Evolutionary conservation across 2,797 vertebrate species (phyloP).

Genomic region (Myotis myotis): DNA sequence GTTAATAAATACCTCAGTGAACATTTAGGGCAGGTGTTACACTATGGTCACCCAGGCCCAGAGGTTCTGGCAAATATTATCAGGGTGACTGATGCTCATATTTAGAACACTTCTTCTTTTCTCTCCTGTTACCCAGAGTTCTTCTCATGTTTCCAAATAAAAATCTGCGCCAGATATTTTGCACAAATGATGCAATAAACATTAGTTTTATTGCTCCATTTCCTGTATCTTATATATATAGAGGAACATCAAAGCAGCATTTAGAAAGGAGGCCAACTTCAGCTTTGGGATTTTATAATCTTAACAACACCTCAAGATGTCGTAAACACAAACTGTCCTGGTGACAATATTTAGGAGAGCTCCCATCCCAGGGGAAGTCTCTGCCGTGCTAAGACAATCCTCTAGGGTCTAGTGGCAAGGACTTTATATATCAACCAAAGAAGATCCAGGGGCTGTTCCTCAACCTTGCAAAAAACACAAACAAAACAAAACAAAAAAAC

Average conservation of each 20-base stretch:
- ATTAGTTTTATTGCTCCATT: neutral
- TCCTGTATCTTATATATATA: neutral
- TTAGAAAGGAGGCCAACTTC: neutral
- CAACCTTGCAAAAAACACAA: neutral
- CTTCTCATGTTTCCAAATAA: neutral
- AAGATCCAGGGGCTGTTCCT: neutral
- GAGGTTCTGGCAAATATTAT: neutral
- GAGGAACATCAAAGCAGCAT: neutral
- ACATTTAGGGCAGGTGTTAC: constrained; percentile 17
- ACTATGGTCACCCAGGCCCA: neutral
- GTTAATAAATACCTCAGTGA: neutral
- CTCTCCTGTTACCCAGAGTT: neutral
- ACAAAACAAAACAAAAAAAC: neutral
- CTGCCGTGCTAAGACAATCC: neutral
- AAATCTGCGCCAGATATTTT: neutral
- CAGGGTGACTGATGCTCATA: neutral
- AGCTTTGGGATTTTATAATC: neutral
- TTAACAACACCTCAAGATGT: neutral
- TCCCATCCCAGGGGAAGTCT: neutral
- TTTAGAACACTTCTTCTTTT: constrained; percentile 21
- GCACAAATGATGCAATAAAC: neutral
- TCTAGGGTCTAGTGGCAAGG: neutral
- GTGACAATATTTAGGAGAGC: neutral
- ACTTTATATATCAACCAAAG: constrained; percentile 12
- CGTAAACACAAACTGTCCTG: neutral